A percentile compares a stretch with the other conserved stretches of the same genome.
These are phyloP conservation scores for Oryzias melastigma DNA, from an alignment of 2,113 vertebrate species.

Conservation along the genomic window DNA sequence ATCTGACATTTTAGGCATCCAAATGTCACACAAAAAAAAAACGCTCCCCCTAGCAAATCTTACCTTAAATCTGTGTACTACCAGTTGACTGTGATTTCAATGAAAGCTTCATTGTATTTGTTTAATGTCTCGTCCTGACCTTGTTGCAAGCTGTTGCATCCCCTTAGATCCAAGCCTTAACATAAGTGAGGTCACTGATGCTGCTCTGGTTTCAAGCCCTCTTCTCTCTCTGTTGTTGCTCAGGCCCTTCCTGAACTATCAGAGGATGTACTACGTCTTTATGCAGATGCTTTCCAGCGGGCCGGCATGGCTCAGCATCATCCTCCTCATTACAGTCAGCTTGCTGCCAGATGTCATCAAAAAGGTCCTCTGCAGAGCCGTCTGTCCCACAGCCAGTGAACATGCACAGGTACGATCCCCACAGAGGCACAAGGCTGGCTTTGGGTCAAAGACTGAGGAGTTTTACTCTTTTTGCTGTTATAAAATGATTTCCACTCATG, in stretches of 20 bases:
- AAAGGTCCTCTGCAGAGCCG: conserved; percentile 88
- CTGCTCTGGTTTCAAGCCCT: not conserved
- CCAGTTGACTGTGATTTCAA: too few relatives aligned
- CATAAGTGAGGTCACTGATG: not conserved
- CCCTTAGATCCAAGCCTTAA: too few relatives aligned
- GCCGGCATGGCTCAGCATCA: conserved; percentile 94
- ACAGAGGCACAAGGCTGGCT: not conserved
- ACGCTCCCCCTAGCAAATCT: too few relatives aligned
- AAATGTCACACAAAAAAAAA: too few relatives aligned
- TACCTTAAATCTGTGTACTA: too few relatives aligned
- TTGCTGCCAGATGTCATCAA: conserved; percentile 95
- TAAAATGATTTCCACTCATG: too few relatives aligned
- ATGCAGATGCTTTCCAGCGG: conserved; percentile 97
- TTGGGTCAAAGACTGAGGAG: not conserved
- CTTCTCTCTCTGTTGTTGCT: not conserved
- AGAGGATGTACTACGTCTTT: conserved; percentile 99
- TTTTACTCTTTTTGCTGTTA: too few relatives aligned
- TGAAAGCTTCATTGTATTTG: too few relatives aligned
- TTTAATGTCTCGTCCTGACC: too few relatives aligned
- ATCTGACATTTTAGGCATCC: too few relatives aligned
- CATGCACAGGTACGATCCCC: conserved; percentile 84
- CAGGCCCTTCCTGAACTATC: conserved; percentile 98
- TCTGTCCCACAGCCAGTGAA: conserved; percentile 93
- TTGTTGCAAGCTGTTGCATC: too few relatives aligned
- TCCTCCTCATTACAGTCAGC: conserved; percentile 90